Conservation (phyloP, 1,140 invertebrate genomes). For the Schlechtendalia chinensis region DNA sequence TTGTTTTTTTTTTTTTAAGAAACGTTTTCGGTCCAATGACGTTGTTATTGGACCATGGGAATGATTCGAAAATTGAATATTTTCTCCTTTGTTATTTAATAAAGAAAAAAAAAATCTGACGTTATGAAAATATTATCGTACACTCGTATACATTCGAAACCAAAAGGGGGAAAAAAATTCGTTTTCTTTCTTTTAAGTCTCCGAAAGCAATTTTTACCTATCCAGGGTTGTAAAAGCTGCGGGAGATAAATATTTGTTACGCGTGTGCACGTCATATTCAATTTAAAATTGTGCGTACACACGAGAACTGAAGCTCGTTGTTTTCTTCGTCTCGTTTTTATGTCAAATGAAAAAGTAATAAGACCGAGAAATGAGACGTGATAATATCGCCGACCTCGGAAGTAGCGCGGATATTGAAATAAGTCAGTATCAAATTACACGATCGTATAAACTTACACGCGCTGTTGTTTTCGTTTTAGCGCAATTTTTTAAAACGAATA, state of each 20-base stretch:
- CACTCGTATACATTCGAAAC: background rate
- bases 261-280: background rate
- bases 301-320: background rate
- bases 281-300: slow-evolving; percentile 2
- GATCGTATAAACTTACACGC: background rate
- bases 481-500: background rate
- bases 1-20: too few species aligned
- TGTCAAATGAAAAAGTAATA: background rate
- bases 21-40: too few species aligned
- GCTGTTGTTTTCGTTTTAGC: background rate
- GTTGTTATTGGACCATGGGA: too few species aligned
- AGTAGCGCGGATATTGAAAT: background rate
- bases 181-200: background rate
- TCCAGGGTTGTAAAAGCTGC: background rate
- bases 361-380: too few species aligned
- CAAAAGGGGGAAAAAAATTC: background rate
- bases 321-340: background rate
- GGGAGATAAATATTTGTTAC: background rate
- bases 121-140: background rate
- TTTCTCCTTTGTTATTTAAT: too few species aligned
- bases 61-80: too few species aligned
- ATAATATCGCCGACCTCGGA: background rate
- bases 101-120: background rate
- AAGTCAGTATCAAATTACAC: background rate
- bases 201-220: background rate